Evolutionary conservation across 1,140 invertebrate species (phyloP).

Genomic region (Hypsibius dujardini): DNA sequence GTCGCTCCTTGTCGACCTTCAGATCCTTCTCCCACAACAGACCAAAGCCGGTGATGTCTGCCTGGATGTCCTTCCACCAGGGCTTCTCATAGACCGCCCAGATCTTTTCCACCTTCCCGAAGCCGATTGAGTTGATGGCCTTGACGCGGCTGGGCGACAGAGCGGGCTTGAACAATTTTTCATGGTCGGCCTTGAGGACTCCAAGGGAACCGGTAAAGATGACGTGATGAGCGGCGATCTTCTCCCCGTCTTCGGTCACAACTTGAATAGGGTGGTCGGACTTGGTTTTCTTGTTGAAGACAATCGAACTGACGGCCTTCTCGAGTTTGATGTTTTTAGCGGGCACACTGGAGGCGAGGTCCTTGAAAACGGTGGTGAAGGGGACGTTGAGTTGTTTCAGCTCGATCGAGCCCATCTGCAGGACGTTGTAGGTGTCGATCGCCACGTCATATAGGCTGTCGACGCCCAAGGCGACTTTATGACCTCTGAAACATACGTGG

Average conservation of each 20-base stretch:
- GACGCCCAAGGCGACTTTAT: not conserved
- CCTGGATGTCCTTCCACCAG: not conserved
- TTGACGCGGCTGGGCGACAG: not conserved
- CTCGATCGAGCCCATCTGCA: not conserved
- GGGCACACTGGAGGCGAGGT: not conserved
- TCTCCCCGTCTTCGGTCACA: not conserved
- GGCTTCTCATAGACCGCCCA: not conserved
- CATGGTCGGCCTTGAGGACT: not conserved
- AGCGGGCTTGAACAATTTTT: not conserved
- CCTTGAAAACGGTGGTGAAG: not conserved
- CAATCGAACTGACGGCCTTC: not conserved
- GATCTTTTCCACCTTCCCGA: not conserved
- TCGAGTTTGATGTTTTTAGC: not conserved
- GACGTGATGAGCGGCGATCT: not conserved
- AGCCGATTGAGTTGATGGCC: not conserved
- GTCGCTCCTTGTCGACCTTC: not conserved
- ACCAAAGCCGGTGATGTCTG: not conserved
- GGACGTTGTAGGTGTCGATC: not conserved
- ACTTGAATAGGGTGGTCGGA: not conserved
- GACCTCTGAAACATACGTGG: too few relatives aligned
- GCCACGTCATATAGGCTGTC: constrained; percentile 8
- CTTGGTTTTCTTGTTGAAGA: not conserved
- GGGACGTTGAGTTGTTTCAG: not conserved
- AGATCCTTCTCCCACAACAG: not conserved
- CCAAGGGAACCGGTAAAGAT: constrained; percentile 1